Conservation (phyloP, 1,140 invertebrate species). For the Mactra quadrangularis region DNA sequence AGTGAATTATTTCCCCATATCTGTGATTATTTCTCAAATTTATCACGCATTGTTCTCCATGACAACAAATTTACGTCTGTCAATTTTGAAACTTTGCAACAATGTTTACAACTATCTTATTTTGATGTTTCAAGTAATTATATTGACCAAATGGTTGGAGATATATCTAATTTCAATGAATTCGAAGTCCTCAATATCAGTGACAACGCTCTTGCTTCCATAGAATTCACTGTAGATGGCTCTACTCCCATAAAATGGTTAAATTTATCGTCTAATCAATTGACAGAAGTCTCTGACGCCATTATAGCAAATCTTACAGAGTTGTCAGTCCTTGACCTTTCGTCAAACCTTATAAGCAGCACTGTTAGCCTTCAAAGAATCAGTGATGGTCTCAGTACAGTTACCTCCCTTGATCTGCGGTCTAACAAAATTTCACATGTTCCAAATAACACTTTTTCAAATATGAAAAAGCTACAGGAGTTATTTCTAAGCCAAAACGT, state of each 20-base stretch:
- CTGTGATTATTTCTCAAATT: slow-evolving; percentile 52
- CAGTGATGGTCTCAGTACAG: not conserved
- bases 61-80: slow-evolving; percentile 33
- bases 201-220: not conserved
- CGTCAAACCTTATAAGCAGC: slow-evolving; percentile 2
- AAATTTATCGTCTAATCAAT: not conserved
- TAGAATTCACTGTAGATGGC: slow-evolving; percentile 7
- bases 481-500: slow-evolving; percentile 4
- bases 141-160: not conserved
- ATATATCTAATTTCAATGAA: not conserved
- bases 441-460: slow-evolving; percentile 7
- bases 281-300: not conserved
- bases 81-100: slow-evolving; percentile 17
- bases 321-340: slow-evolving; percentile 8
- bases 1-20: slow-evolving; percentile 32
- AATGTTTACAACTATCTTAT: slow-evolving; percentile 4
- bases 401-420: slow-evolving; percentile 4
- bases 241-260: not conserved
- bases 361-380: not conserved
- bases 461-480: not conserved
- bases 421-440: slow-evolving; percentile 3
- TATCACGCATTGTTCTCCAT: slow-evolving; percentile 18
- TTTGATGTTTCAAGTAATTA: slow-evolving; percentile 34
- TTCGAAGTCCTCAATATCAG: not conserved
- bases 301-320: not conserved